Base-by-base conservation (phyloP, 2,113 vertebrate species). In the Chionis minor region DNA sequence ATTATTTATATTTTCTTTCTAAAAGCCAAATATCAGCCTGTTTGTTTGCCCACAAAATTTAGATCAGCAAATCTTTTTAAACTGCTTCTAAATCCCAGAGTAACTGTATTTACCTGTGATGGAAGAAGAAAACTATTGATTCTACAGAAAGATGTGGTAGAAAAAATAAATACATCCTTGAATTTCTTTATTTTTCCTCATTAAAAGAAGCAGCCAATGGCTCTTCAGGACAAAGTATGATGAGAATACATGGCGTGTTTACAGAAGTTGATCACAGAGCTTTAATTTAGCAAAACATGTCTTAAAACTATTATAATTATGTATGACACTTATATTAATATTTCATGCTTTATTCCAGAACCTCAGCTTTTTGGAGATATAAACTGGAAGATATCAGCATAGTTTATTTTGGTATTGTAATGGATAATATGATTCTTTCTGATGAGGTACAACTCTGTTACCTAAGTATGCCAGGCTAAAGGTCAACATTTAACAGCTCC, bases 141-240 rank as follows among this genome's bases (percentile, higher is more conserved):
- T 75, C 42, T 67, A 49, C 1, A 6, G 28, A 35, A 92, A 58
- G 85, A 51, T 26, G 2, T 45, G 11, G 19, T 51, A 24, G 49
- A 51, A 51, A 51, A 51, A 49, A 49, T 12, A 71, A 84, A 45
- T 14, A 13, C 3, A 16, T 30, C 10, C 27, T 59, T 81, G 38
- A 81, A 78, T 5, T 33, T 59, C 8, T 81, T 4, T 49, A 8
- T 14, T 77, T 83, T 84, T 73, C 8, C 13, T 78, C n/a, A 28
- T 55, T 77, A 2, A 26, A 44, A 42, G 69, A 42, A 75, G 1
- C 24, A 6, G 3, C 3, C 24, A 49, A 0, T 62, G 9, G 19
- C 26, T 92, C 33, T 73, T 63, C 54, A 69, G 16, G 40, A 44
- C 10, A 51, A 71, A 71, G 24, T 26, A 56, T 49, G 16, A 30